Evolutionary conservation across 2,888 invertebrate genomes (phyloP).

Genomic region (Drosophila tripunctata): DNA sequence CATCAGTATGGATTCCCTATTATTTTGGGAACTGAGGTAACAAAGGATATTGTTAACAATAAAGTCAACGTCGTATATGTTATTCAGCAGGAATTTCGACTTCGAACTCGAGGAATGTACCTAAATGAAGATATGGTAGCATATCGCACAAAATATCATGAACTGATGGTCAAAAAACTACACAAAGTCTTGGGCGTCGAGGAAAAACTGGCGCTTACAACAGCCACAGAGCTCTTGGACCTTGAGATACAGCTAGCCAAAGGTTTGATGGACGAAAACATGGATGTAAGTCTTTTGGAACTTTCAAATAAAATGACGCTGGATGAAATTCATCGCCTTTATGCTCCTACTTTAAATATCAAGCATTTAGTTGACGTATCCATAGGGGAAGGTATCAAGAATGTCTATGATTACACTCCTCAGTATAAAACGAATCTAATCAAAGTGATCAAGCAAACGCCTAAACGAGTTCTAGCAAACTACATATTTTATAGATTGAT

Average conservation of each 20-base stretch:
- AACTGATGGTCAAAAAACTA: constrained; percentile 47
- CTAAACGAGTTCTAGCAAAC: constrained; percentile 73
- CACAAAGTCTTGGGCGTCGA: constrained; percentile 57
- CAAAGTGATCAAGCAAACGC: constrained; percentile 46
- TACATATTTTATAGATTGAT: constrained; percentile 79
- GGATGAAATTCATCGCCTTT: constrained; percentile 57
- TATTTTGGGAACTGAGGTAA: constrained; percentile 63
- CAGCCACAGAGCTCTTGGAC: constrained; percentile 70
- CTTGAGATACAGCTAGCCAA: constrained; percentile 77
- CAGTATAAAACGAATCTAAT: constrained; percentile 71
- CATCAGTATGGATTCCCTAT: constrained; percentile 60
- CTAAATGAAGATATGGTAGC: constrained; percentile 33
- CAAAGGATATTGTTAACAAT: constrained; percentile 56
- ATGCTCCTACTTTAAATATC: constrained; percentile 66
- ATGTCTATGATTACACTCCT: constrained; percentile 65
- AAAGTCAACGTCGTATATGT: constrained; percentile 64
- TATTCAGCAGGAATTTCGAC: constrained; percentile 54
- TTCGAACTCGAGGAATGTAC: constrained; percentile 66
- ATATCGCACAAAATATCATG: constrained; percentile 25
- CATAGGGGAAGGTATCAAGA: constrained; percentile 55
- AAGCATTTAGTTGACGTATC: constrained; percentile 63
- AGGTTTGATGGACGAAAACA: constrained; percentile 61
- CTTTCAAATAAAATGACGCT: constrained; percentile 51
- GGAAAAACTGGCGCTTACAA: constrained; percentile 34
- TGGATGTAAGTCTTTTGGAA: constrained; percentile 47